Percentiles rank a stretch among this genome's conserved stretches.
These are phyloP conservation scores for Phrynocephalus forsythii DNA, from an alignment of 2,797 vertebrate species.

Conservation along the genomic window DNA sequence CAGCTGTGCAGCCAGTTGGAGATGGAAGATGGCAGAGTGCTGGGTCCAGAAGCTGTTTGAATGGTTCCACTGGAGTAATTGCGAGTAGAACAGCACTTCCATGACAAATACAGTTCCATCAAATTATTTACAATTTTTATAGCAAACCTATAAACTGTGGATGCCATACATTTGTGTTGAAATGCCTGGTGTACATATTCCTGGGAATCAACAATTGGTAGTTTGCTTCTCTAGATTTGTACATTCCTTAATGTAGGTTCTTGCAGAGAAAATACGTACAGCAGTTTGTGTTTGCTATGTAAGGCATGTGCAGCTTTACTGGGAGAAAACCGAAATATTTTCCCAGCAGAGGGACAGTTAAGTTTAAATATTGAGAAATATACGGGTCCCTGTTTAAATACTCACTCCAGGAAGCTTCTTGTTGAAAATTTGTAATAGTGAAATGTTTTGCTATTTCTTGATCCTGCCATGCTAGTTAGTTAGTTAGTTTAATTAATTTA, in stretches of 20 bases:
- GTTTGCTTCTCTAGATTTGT: not conserved
- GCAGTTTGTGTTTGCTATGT: not conserved
- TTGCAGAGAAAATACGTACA: not conserved
- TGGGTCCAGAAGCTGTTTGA: not conserved
- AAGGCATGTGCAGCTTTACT: not conserved
- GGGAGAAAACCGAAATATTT: not conserved
- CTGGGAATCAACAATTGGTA: not conserved
- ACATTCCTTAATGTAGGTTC: not conserved
- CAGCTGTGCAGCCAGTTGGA: too few relatives aligned
- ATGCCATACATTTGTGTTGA: not conserved
- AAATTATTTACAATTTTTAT: not conserved
- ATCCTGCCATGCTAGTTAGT: not conserved
- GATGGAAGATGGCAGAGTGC: too few relatives aligned
- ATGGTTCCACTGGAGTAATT: not conserved
- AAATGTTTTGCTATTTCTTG: not conserved
- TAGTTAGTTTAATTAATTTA: too few relatives aligned
- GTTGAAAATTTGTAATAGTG: not conserved
- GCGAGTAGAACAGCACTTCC: not conserved
- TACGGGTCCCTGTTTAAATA: not conserved
- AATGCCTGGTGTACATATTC: not conserved
- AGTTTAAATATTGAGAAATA: not conserved
- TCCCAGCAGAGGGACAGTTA: not conserved
- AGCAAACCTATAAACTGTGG: not conserved
- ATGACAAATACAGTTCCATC: not conserved
- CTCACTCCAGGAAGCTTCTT: not conserved